These are phyloP conservation scores for Drepana arcuata DNA, from an alignment of 1,140 invertebrate genomes.

Conservation along the genomic window DNA sequence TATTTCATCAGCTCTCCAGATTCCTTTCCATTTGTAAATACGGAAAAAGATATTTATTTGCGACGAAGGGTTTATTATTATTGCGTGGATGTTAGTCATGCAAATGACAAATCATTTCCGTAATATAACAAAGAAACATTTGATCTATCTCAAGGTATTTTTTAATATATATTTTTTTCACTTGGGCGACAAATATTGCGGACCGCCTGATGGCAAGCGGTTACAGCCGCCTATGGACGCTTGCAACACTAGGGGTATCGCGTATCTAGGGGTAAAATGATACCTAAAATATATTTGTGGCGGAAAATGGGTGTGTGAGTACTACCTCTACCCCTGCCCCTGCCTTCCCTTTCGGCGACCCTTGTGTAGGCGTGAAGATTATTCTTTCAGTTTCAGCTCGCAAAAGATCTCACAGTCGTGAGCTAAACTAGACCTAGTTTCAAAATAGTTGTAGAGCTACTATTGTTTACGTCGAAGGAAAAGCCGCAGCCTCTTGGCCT, in stretches of 20 bases:
- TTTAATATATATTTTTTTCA: background rate
- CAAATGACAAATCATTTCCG: background rate
- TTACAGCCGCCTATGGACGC: too few species aligned
- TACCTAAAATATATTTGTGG: too few species aligned
- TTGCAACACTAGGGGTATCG: too few species aligned
- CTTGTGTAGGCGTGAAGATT: slow-evolving; percentile 5
- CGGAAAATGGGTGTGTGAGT: too few species aligned
- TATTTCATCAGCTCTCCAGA: background rate
- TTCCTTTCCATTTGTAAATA: background rate
- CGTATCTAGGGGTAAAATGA: too few species aligned
- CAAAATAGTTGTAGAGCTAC: slow-evolving; percentile 6
- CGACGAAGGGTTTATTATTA: background rate
- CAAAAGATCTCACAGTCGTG: background rate
- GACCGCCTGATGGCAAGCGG: too few species aligned
- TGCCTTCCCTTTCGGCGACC: background rate
- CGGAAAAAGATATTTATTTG: background rate
- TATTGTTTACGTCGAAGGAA: slow-evolving; percentile 18
- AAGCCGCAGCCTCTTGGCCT: slow-evolving; percentile 37
- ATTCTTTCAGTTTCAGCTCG: background rate
- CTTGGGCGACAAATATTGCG: background rate
- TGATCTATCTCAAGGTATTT: background rate
- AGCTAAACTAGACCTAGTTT: background rate
- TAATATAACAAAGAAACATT: background rate
- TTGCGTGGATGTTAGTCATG: background rate
- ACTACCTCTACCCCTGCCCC: background rate